Percentiles rank a stretch among this genome's conserved stretches.
These are phyloP conservation scores for Calosoma granatense DNA, from an alignment of 1,140 invertebrate species.

Conservation along the genomic window DNA sequence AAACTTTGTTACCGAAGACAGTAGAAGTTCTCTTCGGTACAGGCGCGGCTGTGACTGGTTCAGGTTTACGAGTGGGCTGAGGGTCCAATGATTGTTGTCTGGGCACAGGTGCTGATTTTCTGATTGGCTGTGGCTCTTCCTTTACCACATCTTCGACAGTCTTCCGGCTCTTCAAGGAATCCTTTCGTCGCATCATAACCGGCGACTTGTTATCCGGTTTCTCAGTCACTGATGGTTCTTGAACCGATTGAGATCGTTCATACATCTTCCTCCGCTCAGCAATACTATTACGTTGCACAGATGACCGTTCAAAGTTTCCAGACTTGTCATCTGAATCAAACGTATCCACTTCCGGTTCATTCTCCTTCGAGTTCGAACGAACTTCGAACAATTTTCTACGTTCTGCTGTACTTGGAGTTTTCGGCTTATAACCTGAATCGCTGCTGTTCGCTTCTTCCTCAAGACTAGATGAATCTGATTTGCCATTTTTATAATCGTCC, in stretches of 20 bases:
- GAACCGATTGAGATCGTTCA: constrained; percentile 42
- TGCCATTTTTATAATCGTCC: constrained; percentile 42
- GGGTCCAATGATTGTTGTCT: constrained; percentile 43
- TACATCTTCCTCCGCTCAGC: constrained; percentile 67
- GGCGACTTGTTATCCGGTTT: constrained; percentile 51
- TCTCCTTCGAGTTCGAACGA: constrained; percentile 29
- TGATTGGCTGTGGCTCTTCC: constrained; percentile 34
- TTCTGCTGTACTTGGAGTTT: constrained; percentile 65
- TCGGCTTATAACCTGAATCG: constrained; percentile 44
- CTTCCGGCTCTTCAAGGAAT: constrained; percentile 29
- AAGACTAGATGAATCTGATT: constrained; percentile 47
- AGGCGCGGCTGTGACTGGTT: constrained; percentile 36
- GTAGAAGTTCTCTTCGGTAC: constrained; percentile 71
- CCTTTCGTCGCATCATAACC: constrained; percentile 49
- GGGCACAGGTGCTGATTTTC: constrained; percentile 40
- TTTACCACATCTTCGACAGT: constrained; percentile 39
- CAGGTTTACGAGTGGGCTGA: constrained; percentile 29
- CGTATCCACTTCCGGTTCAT: constrained; percentile 33
- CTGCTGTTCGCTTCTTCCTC: constrained; percentile 49
- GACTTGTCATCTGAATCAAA: constrained; percentile 34
- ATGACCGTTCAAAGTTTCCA: constrained; percentile 42
- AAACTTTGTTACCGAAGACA: constrained; percentile 56
- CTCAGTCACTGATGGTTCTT: constrained; percentile 48
- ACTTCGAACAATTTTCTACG: constrained; percentile 57
- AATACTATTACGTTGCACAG: constrained; percentile 55